Evolutionary conservation across 2,888 invertebrate species (phyloP), one percentile per base, ranked within the genome.

Genomic region (Charanyca ferruginea): DNA sequence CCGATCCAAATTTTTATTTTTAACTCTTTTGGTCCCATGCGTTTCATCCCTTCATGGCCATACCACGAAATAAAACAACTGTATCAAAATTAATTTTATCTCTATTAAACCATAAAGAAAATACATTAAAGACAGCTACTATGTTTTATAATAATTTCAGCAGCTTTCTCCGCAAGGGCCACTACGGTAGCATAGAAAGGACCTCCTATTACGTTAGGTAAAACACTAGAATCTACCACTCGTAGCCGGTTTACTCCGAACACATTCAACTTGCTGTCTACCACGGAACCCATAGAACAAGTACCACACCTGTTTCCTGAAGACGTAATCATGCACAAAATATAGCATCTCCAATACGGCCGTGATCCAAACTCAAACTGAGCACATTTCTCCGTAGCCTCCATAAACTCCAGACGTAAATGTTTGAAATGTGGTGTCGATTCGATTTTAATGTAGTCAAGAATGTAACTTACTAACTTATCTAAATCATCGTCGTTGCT

Each of bases 211-310:
- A 44, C 11, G 22, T 47, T 55, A 2, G 73, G 73, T 1, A 73
- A 11, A 13, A 73, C 22, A 48, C 73, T 67, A 0, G 58, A 38
- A 35, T 49, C 73, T 0, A 59, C 63, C 2, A 73, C 52, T 7
- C 73, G 59, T n/a, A 73, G 55, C 2, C 13, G 42, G 0, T 63
- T 23, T 1, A 67, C 66, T 32, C 76, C 76, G 1, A 45, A 32
- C 2, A 76, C 75, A 0, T 20, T 45, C 11, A 76, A 41, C 9
- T 57, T 44, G 7, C 13, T 51, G 32, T 76, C 66, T 2, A 76
- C 75, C 2, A 74, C 75, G 3, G 64, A 41, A 2, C 75, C 75
- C 54, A 76, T 71, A 6, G 71, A 49, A 51, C 76, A 76, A n/a
- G 76, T 61, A 8, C 75, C 64, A 32, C 20, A 16, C 4, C 22